Evolutionary conservation across 2,888 invertebrate genomes (phyloP).

Genomic region (Sepiola atlantica): DNA sequence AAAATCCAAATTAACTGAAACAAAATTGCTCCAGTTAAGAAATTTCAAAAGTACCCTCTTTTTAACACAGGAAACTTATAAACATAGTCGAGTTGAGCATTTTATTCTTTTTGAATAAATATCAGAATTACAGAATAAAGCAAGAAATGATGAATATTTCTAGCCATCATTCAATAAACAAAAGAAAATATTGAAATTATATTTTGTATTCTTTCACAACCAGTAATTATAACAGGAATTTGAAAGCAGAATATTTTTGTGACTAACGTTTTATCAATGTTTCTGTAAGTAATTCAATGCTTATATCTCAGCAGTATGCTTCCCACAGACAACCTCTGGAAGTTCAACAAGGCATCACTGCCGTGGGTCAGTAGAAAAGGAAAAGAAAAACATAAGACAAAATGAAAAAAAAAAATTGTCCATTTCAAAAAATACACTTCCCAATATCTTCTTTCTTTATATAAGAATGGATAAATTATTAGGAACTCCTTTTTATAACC

Average conservation of each 20-base stretch:
- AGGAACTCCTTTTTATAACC: background rate
- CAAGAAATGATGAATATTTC: background rate
- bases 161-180: background rate
- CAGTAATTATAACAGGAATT: background rate
- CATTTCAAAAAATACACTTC: background rate
- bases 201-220: background rate
- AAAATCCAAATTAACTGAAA: no score
- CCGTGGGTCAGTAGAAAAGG: background rate
- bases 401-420: background rate
- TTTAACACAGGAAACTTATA: background rate
- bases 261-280: background rate
- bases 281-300: background rate
- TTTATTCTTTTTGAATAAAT: background rate
- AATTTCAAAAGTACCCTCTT: background rate
- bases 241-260: background rate
- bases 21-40: no score
- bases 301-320: slow-evolving; percentile 13
- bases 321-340: background rate
- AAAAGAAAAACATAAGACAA: background rate
- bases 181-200: background rate
- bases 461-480: background rate
- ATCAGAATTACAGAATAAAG: background rate
- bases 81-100: background rate
- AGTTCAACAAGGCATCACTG: background rate
- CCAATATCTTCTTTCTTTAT: background rate